Base-by-base conservation (phyloP, 2,113 vertebrate species). In the Microcebus ravelobensis region DNA sequence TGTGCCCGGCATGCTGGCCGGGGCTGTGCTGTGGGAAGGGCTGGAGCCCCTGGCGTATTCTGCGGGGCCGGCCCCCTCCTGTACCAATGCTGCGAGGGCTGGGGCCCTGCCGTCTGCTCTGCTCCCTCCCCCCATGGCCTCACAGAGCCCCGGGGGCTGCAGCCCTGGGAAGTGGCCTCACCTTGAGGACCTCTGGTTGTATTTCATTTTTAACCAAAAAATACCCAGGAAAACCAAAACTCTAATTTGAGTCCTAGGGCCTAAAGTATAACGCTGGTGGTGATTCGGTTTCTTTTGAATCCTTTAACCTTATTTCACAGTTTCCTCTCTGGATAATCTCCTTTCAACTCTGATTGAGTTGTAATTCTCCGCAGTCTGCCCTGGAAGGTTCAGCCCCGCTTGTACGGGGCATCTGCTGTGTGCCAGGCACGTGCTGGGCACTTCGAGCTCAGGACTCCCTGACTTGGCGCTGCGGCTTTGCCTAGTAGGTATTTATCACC, bases 391-490 rank as follows among this genome's bases (percentile, higher is more conserved):
- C 17, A 8, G 48, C 42, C 17, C 14, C 86, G 1, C 0, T 8
- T 2, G 25, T 4, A 55, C 1, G 21, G 21, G 21, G 45, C 0
- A 2, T 29, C 27, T 15, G 45, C 77, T 29, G 13, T 27, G 25
- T 25, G 42, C 42, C 39, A 74, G 71, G 71, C 21, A 2, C 0
- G 5, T 2, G 36, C 27, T 21, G 36, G 55, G 2, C 14, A 29
- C 34, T 31, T 18, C 4, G 20, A 39, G 70, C 13, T 34, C 23
- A 4, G 73, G 52, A 1, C 3, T 11, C 81, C 81, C 18, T 8
- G 42, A 39, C 17, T 42, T 61, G 52, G 15, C 31, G 65, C 45
- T 8, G 42, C 55, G 29, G 23, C 57, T 42, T 61, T 81, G 39
- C 63, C 31, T 8, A 27, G 2, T 8, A 23, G 23, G 17, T 27